phyloP scores from a whole-genome alignment of 92 coral and sea anemone genomes.

The Epizoanthus stellaris region DNA sequence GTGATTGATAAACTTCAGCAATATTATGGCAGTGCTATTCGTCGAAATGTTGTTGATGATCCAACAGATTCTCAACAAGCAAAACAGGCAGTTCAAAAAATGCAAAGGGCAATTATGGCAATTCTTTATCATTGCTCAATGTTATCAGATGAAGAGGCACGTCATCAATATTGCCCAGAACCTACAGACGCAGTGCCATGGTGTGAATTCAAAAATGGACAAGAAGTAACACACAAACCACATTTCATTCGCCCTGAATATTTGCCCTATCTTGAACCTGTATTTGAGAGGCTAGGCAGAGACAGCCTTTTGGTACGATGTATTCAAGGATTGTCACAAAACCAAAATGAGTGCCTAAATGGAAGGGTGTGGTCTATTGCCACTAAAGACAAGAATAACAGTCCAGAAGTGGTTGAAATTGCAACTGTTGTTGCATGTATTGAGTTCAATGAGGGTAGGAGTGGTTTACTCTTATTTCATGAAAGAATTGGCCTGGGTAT shows the following conservation, averaged over 20 bases:
- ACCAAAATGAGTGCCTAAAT: conserved; percentile 25
- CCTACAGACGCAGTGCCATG: background rate
- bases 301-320: conserved; percentile 19
- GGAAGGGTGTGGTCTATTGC: conserved; percentile 16
- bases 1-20: too few relatives aligned
- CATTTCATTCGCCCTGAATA: conserved; percentile 25
- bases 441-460: conserved; percentile 3
- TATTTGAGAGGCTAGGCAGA: conserved; percentile 10
- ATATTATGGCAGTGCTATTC: too few relatives aligned
- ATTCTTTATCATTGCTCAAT: conserved; percentile 4
- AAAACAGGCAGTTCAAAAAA: too few relatives aligned
- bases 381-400: background rate
- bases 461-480: conserved; percentile 9
- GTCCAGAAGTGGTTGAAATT: too few relatives aligned
- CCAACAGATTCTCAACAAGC: too few relatives aligned
- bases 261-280: conserved; percentile 12
- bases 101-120: background rate
- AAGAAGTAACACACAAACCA: conserved; percentile 6
- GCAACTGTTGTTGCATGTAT: background rate
- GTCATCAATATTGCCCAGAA: background rate
- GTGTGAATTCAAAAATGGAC: conserved; percentile 21
- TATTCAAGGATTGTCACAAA: conserved; percentile 7
- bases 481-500: background rate
- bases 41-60: too few relatives aligned
- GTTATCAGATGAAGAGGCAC: background rate